Base-by-base conservation (phyloP, 2,888 invertebrate species). In the Endotricha flammealis region DNA sequence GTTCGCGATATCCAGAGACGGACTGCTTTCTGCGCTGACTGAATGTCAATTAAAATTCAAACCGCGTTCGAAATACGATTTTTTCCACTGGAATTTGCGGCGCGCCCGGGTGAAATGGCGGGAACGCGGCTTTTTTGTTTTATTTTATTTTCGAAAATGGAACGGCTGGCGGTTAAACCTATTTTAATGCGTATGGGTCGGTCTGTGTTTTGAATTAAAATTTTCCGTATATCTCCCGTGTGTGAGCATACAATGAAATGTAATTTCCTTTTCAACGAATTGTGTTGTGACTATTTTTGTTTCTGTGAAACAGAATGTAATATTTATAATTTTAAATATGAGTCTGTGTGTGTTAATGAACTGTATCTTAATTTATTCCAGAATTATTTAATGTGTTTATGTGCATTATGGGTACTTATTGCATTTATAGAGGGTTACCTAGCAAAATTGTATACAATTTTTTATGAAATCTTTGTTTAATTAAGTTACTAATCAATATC, bases 21-120 rank as follows among this genome's bases (percentile, higher is more conserved):
- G 64, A 55, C 56, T 29, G 35, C 22, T 34, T 68, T 58, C 60
- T 47, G 46, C 56, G 63, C 64, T 67, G 68, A 61, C 67, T 78
- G 79, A 81, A 77, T 77, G 81, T 83, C 87, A 83, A 87, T 87
- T 87, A 87, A 86, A 86, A 87, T 87, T 87, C 87, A 87, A 83
- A 82, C 77, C 81, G 77, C 87, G 87, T 85, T 77, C 83, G 83
- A 80, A 86, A 85, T 83, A 82, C 86, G 86, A 86, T 86, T 86
- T 86, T 86, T 86, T 85, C 79, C 76, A 66, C 66, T 71, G 87
- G 87, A 83, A 87, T 86, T 82, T 82, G 83, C 72, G 83, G 83
- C 74, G 77, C 64, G 76, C 74, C 66, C 66, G 69, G 59, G 74
- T 75, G 83, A 79, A 81, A 82, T 81, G 79, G 80, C 80, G 73